phyloP scores from a whole-genome alignment of 2,888 invertebrate species.

The Priocnemis perturbator region DNA sequence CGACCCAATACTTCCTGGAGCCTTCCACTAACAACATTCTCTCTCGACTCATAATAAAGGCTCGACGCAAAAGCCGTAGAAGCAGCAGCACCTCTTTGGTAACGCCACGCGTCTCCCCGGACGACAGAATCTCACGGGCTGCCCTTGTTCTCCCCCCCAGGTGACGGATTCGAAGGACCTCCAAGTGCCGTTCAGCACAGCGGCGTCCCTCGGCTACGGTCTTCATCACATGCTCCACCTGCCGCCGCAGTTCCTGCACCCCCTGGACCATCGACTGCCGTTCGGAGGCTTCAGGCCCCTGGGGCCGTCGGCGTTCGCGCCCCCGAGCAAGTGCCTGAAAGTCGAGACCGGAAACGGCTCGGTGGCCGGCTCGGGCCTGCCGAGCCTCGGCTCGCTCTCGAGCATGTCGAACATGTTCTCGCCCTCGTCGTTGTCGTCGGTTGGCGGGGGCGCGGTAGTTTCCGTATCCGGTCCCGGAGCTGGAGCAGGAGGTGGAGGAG shows the following conservation, averaged over 20 bases:
- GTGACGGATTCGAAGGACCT: conserved; percentile 78
- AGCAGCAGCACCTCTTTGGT: too few relatives aligned
- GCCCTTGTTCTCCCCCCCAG: conserved; percentile 38
- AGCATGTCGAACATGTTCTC: conserved; percentile 74
- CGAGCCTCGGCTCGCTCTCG: conserved; percentile 70
- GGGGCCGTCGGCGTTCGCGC: conserved; percentile 83
- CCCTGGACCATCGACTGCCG: conserved; percentile 80
- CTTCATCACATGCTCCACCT: conserved; percentile 83
- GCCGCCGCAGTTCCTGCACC: conserved; percentile 84
- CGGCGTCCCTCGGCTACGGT: conserved; percentile 78
- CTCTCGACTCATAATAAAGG: too few relatives aligned
- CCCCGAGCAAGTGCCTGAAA: conserved; percentile 79
- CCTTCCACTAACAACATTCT: too few relatives aligned
- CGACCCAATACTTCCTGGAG: too few relatives aligned
- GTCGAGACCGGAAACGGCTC: conserved; percentile 66
- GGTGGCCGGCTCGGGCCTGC: conserved; percentile 65
- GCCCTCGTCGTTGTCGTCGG: conserved; percentile 66
- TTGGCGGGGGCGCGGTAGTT: conserved; percentile 52
- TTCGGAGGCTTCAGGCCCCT: conserved; percentile 79
- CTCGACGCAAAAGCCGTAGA: too few relatives aligned
- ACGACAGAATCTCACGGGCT: too few relatives aligned
- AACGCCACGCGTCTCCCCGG: too few relatives aligned
- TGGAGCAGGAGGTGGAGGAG: conserved; percentile 11
- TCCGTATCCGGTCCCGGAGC: conserved; percentile 46
- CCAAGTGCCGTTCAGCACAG: conserved; percentile 80